Base-by-base conservation (phyloP, 2,888 invertebrate species). In the Lymantria monacha region DNA sequence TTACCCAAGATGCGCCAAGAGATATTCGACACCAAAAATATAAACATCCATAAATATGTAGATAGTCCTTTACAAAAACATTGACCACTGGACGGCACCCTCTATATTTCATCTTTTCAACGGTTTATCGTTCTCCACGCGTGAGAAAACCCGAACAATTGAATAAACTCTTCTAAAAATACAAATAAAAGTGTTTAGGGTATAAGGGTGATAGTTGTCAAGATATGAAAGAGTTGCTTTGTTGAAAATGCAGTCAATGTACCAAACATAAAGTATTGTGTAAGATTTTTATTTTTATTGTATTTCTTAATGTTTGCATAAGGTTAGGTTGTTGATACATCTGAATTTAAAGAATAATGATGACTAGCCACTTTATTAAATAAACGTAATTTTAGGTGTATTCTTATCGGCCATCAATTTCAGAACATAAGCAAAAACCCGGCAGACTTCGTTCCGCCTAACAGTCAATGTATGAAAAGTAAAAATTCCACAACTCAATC, bases 31-130 rank as follows among this genome's bases (percentile, higher is more conserved):
- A 22, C 22, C 22, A 22, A 22, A 10, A 33, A 33, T 10, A 33
- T 33, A 33, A 33, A 33, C 33, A 10, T 33, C 33, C 1, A 1
- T 12, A 38, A n/a, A 38, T 22, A 38, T 38, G 3, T 5, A 38
- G 3, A 38, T n/a, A 38, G 12, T 38, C 38, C 36, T 36, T 36
- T 3, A 51, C 47, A 45, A n/a, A n/a, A n/a, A 53, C 71, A 75
- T 72, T 75, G 78, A 74, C 76, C 79, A 71, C 51, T 68, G 70
- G 72, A 63, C 72, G 63, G 56, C 73, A 73, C 70, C 72, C 71
- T 63, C 71, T 75, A 83, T 85, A 85, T 81, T 79, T 85, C 83
- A 85, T 85, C 81, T 80, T 83, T 86, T 85, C 83, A 85, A 70
- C 76, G 69, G 79, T 83, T 86, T 85, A 86, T 87, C 80, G 69